phyloP scores from a whole-genome alignment of 2,113 vertebrate species.

The Ursus arctos region DNA sequence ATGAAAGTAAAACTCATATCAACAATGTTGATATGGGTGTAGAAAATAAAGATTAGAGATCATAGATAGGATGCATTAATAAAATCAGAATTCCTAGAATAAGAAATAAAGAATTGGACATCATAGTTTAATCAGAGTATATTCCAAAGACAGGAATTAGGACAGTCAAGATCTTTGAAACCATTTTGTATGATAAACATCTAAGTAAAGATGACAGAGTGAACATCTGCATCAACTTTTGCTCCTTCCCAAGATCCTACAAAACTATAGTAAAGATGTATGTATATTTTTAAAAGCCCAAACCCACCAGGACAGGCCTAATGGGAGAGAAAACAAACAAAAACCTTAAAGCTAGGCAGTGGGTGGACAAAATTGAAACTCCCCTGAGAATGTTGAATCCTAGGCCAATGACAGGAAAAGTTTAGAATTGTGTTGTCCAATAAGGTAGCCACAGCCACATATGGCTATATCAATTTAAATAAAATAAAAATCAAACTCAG shows the following conservation, averaged over 20 bases:
- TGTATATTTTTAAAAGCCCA: not conserved
- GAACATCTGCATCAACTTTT: not conserved
- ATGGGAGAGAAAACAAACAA: not conserved
- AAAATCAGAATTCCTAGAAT: not conserved
- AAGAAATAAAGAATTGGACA: not conserved
- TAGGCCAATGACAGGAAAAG: not conserved
- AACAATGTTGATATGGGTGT: not conserved
- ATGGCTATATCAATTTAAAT: not conserved
- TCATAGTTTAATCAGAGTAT: not conserved
- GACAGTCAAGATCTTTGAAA: not conserved
- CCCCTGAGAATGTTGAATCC: not conserved
- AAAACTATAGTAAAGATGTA: not conserved
- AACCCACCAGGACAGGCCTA: not conserved
- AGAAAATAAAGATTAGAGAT: constrained; percentile 23
- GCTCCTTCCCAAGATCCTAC: not conserved
- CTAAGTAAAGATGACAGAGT: not conserved
- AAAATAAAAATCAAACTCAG: not conserved
- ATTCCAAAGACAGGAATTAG: not conserved
- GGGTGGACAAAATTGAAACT: not conserved
- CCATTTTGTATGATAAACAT: not conserved
- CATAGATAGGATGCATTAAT: not conserved
- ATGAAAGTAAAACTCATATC: not conserved
- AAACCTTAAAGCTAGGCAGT: not conserved
- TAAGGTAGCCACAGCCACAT: not conserved
- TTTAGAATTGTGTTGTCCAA: not conserved